Evolutionary conservation across 2,888 invertebrate species (phyloP), one percentile per base, ranked within the genome.

Genomic region (Xylophagus ater): DNA sequence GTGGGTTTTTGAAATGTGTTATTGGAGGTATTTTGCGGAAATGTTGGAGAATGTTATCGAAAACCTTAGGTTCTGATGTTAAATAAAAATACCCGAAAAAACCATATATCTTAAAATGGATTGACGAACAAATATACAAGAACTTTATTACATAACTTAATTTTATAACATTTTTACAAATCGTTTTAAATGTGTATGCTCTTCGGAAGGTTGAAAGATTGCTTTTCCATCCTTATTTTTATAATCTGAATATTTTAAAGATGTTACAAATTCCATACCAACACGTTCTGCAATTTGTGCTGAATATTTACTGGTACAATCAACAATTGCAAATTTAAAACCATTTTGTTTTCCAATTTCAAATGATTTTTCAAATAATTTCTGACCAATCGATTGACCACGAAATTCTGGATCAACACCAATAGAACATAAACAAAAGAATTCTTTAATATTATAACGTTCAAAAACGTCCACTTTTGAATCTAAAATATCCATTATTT

Each of bases 291-390:
- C 43, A 14, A 49, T 39, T 26, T 32, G 39, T 9, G 38, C 38
- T n/a, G 49, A 45, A 31, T 37, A 47, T 8, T 41, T 21, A 30
- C 47, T 45, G 3, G 49, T 44, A 36, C 46, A 49, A 41, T 47
- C 47, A 18, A 36, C 30, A 21, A 26, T 42, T 4, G 38, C 37
- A 3, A 49, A 9, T 13, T 34, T 24, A 38, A 39, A 47, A 10
- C 42, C 40, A 8, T n/a, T n/a, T n/a, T n/a, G n/a, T n/a, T n/a
- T n/a, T n/a, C n/a, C n/a, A n/a, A n/a, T n/a, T n/a, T n/a, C n/a
- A n/a, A 46, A 33, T 21, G 15, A 10, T 29, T 42, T 44, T 32
- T 35, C 24, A 19, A 46, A 41, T 20, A 49, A 37, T 32, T 45
- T 42, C 2, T 21, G 19, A 17, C 49, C 49, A 26, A 49, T 42